Evolutionary conservation across 2,888 invertebrate species (phyloP).

Genomic region (Parnassius mnemosyne): DNA sequence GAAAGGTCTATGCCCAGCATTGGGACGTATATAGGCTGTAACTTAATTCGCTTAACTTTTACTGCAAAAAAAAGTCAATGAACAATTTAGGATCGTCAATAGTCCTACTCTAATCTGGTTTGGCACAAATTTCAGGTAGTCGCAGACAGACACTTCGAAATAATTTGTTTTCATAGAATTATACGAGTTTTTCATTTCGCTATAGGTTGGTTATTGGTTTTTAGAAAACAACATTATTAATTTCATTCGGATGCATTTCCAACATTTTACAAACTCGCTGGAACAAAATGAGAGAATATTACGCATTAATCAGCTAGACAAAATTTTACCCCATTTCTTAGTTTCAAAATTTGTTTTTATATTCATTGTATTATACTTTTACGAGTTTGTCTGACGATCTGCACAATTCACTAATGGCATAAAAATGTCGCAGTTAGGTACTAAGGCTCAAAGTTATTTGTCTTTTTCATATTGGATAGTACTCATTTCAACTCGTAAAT

Average conservation of each 20-base stretch:
- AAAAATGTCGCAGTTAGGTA: constrained; percentile 13
- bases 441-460: background rate
- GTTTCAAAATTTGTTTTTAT: constrained; percentile 6
- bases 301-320: constrained; percentile 1
- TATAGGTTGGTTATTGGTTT: constrained; percentile 18
- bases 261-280: constrained; percentile 17
- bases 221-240: constrained; percentile 22
- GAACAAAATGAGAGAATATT: constrained; percentile 12
- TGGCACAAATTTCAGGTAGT: background rate
- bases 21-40: too few species aligned
- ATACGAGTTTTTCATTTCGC: constrained; percentile 12
- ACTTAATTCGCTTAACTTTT: too few species aligned
- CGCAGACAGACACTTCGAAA: constrained; percentile 3
- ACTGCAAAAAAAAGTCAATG: too few species aligned
- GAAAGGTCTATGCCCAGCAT: too few species aligned
- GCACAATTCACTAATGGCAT: constrained; percentile 5
- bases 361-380: constrained; percentile 3
- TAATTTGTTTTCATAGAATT: constrained; percentile 19
- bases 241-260: constrained; percentile 11
- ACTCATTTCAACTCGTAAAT: too few species aligned
- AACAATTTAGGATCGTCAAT: too few species aligned
- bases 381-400: constrained; percentile 2
- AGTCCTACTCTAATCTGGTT: background rate
- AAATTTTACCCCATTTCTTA: constrained; percentile 3
- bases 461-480: too few species aligned